phyloP scores from a whole-genome alignment of 2,888 invertebrate genomes.

The Andrena chrysosceles region DNA sequence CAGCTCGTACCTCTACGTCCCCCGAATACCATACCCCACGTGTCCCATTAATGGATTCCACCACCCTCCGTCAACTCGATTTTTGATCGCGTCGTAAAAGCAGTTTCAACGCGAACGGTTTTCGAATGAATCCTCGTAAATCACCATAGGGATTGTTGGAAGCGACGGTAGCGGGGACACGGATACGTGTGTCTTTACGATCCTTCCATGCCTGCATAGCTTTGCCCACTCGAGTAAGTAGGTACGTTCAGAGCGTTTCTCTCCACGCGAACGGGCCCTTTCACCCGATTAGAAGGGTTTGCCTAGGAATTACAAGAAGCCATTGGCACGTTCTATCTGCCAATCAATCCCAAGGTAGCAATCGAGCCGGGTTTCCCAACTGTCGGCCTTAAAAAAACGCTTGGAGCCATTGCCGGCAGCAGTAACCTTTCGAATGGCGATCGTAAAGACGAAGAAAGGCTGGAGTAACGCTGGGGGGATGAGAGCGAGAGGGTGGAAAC shows the following conservation, averaged over 20 bases:
- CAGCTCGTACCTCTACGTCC: conserved; percentile 21
- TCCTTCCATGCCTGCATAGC: neutral
- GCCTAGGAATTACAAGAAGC: conserved; percentile 62
- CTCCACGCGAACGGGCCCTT: conserved; percentile 9
- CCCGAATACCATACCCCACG: neutral
- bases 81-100: conserved; percentile 50
- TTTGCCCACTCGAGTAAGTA: no score
- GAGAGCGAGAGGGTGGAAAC: conserved; percentile 18
- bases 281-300: conserved; percentile 56
- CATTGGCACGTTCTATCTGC: conserved; percentile 68
- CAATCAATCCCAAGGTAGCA: conserved; percentile 72
- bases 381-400: conserved; percentile 74
- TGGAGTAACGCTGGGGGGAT: conserved; percentile 14
- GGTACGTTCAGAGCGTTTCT: neutral
- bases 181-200: neutral
- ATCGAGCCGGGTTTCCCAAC: conserved; percentile 62
- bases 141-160: neutral
- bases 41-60: conserved; percentile 3
- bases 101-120: conserved; percentile 9
- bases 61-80: conserved; percentile 41
- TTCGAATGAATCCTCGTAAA: conserved; percentile 11
- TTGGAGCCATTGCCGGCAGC: conserved; percentile 64
- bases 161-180: neutral
- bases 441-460: conserved; percentile 72
- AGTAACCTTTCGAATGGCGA: conserved; percentile 74